Conservation (phyloP, 2,888 invertebrate species). For the Teinopalpus imperialis region DNA sequence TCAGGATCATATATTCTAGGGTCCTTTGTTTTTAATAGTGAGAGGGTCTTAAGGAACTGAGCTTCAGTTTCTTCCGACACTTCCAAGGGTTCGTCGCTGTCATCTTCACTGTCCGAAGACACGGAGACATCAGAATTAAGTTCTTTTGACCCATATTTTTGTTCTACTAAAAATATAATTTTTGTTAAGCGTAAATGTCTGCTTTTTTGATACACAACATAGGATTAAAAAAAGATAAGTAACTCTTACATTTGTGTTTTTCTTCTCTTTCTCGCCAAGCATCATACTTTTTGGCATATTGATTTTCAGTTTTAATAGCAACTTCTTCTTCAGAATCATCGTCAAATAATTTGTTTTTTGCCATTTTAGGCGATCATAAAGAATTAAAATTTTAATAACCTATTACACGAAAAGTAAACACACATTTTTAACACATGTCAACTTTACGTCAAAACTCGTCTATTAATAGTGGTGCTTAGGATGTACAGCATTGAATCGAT, state of each 20-base stretch:
- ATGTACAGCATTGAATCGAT: too few species aligned
- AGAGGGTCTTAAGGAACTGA: constrained; percentile 93
- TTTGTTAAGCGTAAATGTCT: too few species aligned
- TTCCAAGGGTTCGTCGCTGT: constrained; percentile 82
- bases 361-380: constrained; percentile 31
- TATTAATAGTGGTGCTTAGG: too few species aligned
- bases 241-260: constrained; percentile 86
- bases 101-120: constrained; percentile 84
- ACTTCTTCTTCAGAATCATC: constrained; percentile 80
- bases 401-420: constrained; percentile 6
- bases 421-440: constrained; percentile 13
- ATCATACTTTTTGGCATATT: constrained; percentile 93
- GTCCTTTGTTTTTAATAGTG: constrained; percentile 93
- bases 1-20: constrained; percentile 93
- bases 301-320: constrained; percentile 86
- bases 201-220: too few species aligned
- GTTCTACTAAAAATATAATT: constrained; percentile 83
- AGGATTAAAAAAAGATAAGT: constrained; percentile 2
- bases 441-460: too few species aligned
- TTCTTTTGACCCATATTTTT: constrained; percentile 85
- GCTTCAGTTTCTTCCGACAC: constrained; percentile 87
- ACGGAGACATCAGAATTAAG: constrained; percentile 64
- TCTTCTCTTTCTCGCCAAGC: constrained; percentile 93
- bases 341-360: constrained; percentile 71
- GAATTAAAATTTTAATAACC: constrained; percentile 23